Percentiles rank a stretch among this genome's conserved stretches.
Evolutionary conservation across 1,140 invertebrate species (phyloP).

Genomic region (Drosophila lacteicornis): DNA sequence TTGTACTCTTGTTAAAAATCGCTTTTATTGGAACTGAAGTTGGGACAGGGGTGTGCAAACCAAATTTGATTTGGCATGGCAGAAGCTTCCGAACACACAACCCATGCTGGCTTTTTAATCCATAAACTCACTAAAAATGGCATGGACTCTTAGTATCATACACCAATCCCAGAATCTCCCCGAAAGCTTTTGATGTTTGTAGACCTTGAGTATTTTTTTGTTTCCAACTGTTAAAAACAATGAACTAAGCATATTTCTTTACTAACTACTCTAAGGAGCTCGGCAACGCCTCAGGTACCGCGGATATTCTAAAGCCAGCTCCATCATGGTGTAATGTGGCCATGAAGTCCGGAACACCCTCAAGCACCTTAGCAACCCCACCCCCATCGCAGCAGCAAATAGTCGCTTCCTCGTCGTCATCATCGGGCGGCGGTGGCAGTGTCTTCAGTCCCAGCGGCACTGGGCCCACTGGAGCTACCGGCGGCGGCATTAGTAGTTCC

Average conservation of each 20-base stretch:
- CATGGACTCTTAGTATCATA: slow-evolving; percentile 43
- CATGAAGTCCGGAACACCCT: slow-evolving; percentile 58
- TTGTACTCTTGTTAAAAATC: slow-evolving; percentile 12
- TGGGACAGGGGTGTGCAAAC: slow-evolving; percentile 14
- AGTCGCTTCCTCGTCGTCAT: slow-evolving; percentile 76
- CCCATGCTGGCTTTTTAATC: slow-evolving; percentile 51
- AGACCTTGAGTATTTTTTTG: slow-evolving; percentile 3
- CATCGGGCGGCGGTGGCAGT: slow-evolving; percentile 74
- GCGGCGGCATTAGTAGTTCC: slow-evolving; percentile 57
- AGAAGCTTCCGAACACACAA: slow-evolving; percentile 45
- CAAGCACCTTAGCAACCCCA: slow-evolving; percentile 44
- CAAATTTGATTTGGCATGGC: slow-evolving; percentile 50
- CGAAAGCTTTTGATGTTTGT: slow-evolving; percentile 64
- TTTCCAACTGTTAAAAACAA: background rate
- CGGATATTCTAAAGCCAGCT: slow-evolving; percentile 79
- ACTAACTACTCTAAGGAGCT: slow-evolving; percentile 53
- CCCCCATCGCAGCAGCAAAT: slow-evolving; percentile 62
- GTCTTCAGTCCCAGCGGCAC: slow-evolving; percentile 67
- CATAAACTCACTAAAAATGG: slow-evolving; percentile 26
- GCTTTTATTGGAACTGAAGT: slow-evolving; percentile 28
- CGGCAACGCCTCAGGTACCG: slow-evolving; percentile 47
- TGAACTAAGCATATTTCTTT: background rate
- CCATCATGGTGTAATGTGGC: slow-evolving; percentile 84
- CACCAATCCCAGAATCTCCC: slow-evolving; percentile 1
- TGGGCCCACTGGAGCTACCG: slow-evolving; percentile 34